Conservation (phyloP, 2,113 vertebrate genomes). For the Glaucomys volans region DNA sequence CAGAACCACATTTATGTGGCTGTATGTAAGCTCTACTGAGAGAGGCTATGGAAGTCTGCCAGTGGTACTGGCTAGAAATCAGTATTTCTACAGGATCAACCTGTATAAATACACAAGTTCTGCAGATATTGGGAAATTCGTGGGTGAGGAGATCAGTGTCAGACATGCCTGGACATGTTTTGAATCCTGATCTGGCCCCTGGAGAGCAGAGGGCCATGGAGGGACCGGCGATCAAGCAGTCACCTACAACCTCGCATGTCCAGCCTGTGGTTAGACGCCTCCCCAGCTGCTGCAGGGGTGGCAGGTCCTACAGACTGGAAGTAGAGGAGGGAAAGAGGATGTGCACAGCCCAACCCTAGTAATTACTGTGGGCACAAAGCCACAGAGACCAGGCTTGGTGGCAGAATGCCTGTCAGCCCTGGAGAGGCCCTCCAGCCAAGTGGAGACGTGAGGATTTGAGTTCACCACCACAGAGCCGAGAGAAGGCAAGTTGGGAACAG, state of each 20-base stretch:
- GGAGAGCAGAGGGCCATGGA: not conserved
- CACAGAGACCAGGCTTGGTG: conserved; percentile 47
- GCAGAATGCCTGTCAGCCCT: conserved; percentile 10
- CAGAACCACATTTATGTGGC: not conserved
- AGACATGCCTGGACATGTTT: conserved; percentile 58
- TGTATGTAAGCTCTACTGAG: not conserved
- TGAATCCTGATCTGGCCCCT: not conserved
- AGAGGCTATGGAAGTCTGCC: not conserved
- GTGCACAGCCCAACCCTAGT: conserved; percentile 17
- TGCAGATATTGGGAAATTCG: not conserved
- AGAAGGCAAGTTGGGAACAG: not conserved
- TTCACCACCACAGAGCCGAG: not conserved
- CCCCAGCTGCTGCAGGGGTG: not conserved
- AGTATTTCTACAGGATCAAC: not conserved
- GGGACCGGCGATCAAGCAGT: not conserved
- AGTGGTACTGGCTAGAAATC: not conserved
- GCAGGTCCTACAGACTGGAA: not conserved
- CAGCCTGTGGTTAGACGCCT: conserved; percentile 35
- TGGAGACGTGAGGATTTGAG: conserved; percentile 25
- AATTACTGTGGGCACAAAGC: conserved; percentile 64
- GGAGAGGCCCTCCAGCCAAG: not conserved
- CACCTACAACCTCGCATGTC: not conserved
- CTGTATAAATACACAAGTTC: not conserved
- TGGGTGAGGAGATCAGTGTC: not conserved
- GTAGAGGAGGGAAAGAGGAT: not conserved